Evolutionary conservation across 2,113 vertebrate species (phyloP), one percentile per base, ranked within the genome.

Genomic region (Clarias gariepinus): DNA sequence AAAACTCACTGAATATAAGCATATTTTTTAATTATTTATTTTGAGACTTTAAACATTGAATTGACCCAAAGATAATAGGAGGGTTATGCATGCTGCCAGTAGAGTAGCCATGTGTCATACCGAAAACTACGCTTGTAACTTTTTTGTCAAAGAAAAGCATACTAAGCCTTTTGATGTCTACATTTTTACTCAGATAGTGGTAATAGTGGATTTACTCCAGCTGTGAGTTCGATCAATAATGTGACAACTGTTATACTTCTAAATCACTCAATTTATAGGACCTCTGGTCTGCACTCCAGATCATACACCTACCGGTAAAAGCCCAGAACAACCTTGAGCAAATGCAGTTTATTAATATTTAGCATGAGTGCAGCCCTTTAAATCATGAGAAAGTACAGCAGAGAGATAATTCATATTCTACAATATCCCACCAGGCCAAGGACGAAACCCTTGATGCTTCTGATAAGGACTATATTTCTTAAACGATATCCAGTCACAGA

Each of bases 281-380:
- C 47, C 47, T 47, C 47, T 47, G 47, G 47, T 47, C 47, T 47
- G 47, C 47, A 47, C 47, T 89, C 69, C 33, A 69, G 55, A 79
- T 87, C 53, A 58, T 83, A n/a, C 73, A 41, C 21, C 2, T 64
- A 76, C 64, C 58, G 55, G 28, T 81, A 84, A 81, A 86, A 41
- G 28, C 18, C 8, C 25, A 19, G 28, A 73, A 76, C 30, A 9
- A 57, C 84, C 81, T 88, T 36, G 23, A 68, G 74, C 21, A 77
- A 84, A 82, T 57, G 78, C 55, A 58, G 74, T 63, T 18, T 68
- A 55, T 90, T 86, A 85, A 88, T 88, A 86, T 90, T 88, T 74
- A 88, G 28, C 79, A 86, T 78, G 74, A 69, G 57, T 74, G 25
- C 25, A 33, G 52, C 18, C 2, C 23, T 68, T 85, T 87, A 87